phyloP scores from a whole-genome alignment of 2,797 vertebrate species.

The Taenioides sp. region DNA sequence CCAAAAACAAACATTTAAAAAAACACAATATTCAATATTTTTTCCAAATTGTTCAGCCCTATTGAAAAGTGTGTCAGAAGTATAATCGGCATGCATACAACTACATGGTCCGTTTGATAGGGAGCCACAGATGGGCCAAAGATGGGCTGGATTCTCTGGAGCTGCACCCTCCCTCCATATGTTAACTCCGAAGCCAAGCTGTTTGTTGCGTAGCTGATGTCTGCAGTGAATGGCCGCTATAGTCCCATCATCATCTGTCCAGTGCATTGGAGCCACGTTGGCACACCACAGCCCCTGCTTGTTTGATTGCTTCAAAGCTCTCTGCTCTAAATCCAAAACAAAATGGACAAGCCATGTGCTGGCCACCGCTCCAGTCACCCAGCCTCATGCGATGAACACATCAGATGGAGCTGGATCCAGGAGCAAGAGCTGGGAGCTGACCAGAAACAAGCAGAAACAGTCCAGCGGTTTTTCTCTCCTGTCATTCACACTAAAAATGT shows the following conservation, averaged over 20 bases:
- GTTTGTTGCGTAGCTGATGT: constrained; percentile 56
- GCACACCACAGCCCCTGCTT: constrained; percentile 61
- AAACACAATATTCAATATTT: too few relatives aligned
- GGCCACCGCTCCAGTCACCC: constrained; percentile 35
- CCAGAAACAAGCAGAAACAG: constrained; percentile 36
- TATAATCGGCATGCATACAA: constrained; percentile 9
- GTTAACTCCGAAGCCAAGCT: constrained; percentile 65
- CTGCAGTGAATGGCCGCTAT: constrained; percentile 38
- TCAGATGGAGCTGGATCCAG: constrained; percentile 53
- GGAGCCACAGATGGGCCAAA: constrained; percentile 69
- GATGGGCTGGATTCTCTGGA: constrained; percentile 63
- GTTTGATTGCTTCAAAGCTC: constrained; percentile 66
- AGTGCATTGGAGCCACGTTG: constrained; percentile 58
- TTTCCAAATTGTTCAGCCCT: not conserved
- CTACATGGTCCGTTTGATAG: constrained; percentile 41
- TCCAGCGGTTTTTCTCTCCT: constrained; percentile 22
- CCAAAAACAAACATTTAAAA: too few relatives aligned
- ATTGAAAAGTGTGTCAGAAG: constrained; percentile 32
- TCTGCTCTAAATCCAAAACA: constrained; percentile 74
- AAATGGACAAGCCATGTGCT: constrained; percentile 60
- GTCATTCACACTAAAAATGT: constrained; percentile 39
- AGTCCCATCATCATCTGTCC: constrained; percentile 48
- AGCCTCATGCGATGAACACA: constrained; percentile 59
- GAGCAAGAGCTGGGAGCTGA: constrained; percentile 37
- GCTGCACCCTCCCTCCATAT: constrained; percentile 69